Conservation (phyloP, 2,888 invertebrate species). For the Hyposoter didymator region DNA sequence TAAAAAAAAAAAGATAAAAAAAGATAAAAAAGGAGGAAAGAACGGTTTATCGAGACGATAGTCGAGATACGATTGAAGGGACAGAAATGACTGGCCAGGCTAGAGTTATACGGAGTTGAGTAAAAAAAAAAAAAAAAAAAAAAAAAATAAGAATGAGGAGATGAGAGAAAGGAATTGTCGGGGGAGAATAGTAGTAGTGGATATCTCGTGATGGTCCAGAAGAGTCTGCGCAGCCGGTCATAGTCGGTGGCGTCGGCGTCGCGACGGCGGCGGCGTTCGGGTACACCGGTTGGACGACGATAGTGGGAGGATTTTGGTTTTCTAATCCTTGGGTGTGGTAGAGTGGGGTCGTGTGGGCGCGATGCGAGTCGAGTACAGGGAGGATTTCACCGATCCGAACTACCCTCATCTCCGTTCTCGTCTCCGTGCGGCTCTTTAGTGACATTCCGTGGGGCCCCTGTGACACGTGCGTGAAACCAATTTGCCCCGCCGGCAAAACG, state of each 20-base stretch:
- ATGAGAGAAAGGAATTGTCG: conserved; percentile 21
- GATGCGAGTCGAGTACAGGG: conserved; percentile 52
- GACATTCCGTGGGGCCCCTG: conserved; percentile 75
- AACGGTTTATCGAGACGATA: conserved; percentile 38
- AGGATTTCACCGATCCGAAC: conserved; percentile 63
- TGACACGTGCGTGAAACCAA: conserved; percentile 78
- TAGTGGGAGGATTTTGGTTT: conserved; percentile 79
- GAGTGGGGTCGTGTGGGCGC: conserved; percentile 72
- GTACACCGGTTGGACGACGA: conserved; percentile 47
- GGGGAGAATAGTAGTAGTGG: conserved; percentile 8
- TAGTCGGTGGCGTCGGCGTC: conserved; percentile 60
- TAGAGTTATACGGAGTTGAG: conserved; percentile 48
- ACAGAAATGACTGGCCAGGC: conserved; percentile 42
- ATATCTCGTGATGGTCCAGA: conserved; percentile 58
- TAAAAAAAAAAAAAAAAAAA: no score
- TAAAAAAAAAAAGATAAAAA: not conserved
- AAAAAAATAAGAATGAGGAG: conserved; percentile 36
- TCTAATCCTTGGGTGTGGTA: conserved; percentile 81
- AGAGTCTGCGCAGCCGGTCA: conserved; percentile 67
- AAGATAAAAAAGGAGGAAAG: not conserved
- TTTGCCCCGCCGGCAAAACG: conserved; percentile 50
- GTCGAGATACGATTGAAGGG: conserved; percentile 41
- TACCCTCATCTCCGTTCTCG: conserved; percentile 66
- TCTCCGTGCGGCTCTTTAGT: conserved; percentile 75
- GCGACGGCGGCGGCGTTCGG: conserved; percentile 57